phyloP scores from a whole-genome alignment of 2,113 vertebrate species.

The Cochlearius cochlearius region DNA sequence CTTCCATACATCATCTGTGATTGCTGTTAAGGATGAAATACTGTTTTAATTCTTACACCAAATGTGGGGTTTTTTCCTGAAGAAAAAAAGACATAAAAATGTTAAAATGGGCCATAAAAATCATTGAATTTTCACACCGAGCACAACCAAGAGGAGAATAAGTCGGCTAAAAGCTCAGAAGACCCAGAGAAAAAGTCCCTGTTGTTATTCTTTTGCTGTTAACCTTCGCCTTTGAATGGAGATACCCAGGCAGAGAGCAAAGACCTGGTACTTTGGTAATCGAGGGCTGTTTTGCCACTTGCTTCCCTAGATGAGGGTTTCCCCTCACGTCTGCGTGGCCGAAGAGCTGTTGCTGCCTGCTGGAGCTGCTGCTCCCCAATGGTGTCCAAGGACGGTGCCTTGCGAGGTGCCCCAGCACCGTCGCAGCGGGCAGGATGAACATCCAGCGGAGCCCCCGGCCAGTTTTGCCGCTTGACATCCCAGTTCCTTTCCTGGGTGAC shows the following conservation, averaged over 20 bases:
- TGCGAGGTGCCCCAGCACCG: background rate
- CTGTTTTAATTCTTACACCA: slow-evolving; percentile 72
- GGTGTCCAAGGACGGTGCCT: background rate
- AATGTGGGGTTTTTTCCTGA: slow-evolving; percentile 43
- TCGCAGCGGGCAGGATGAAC: background rate
- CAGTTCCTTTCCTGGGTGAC: background rate
- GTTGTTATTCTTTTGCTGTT: slow-evolving; percentile 9
- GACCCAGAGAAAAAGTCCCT: background rate
- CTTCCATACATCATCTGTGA: slow-evolving; percentile 70
- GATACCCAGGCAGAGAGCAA: background rate
- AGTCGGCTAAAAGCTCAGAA: slow-evolving; percentile 46
- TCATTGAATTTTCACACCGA: slow-evolving; percentile 18
- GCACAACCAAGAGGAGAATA: slow-evolving; percentile 38
- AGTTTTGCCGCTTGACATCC: background rate
- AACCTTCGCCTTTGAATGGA: background rate
- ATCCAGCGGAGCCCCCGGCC: rapidly evolving
- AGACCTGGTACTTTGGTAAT: background rate
- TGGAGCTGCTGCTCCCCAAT: background rate
- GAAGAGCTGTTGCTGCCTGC: background rate
- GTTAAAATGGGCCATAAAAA: slow-evolving; percentile 71
- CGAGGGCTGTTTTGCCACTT: background rate
- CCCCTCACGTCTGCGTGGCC: rapidly evolving
- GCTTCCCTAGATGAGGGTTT: background rate
- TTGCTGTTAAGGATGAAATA: slow-evolving; percentile 71
- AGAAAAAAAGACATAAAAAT: slow-evolving; percentile 59